These are phyloP conservation scores for Drosophila pandora DNA, from an alignment of 1,140 invertebrate species.

Conservation along the genomic window DNA sequence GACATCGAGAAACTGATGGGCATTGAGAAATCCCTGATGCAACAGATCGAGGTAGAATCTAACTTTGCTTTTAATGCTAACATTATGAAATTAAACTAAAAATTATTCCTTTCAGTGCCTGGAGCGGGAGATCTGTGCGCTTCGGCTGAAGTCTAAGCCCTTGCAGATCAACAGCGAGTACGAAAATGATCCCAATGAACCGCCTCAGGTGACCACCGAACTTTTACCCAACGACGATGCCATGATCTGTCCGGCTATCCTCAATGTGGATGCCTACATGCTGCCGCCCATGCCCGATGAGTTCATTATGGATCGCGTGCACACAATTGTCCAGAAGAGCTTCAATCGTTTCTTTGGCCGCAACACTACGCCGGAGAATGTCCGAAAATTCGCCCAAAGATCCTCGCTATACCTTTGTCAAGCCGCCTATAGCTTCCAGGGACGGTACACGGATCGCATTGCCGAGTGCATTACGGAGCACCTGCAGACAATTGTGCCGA, in stretches of 20 bases:
- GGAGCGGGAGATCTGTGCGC: conserved; percentile 75
- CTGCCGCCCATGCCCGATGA: conserved; percentile 70
- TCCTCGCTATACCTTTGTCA: conserved; percentile 72
- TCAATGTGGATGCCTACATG: conserved; percentile 64
- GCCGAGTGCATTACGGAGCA: conserved; percentile 72
- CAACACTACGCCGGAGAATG: conserved; percentile 62
- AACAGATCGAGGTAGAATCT: conserved; percentile 81
- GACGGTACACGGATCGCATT: conserved; percentile 69
- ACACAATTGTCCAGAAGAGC: conserved; percentile 70
- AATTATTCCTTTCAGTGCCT: conserved; percentile 44
- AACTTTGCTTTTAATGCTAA: background rate
- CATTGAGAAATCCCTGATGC: conserved; percentile 73
- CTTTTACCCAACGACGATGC: conserved; percentile 36
- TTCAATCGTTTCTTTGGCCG: conserved; percentile 64
- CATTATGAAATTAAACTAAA: background rate
- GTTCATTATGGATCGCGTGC: conserved; percentile 71
- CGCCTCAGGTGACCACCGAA: conserved; percentile 26
- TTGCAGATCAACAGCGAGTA: conserved; percentile 65
- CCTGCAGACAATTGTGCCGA: conserved; percentile 71
- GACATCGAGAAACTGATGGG: conserved; percentile 83
- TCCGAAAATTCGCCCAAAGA: conserved; percentile 63
- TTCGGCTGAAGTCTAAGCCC: conserved; percentile 77
- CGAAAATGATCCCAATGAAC: conserved; percentile 16
- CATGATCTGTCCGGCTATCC: conserved; percentile 54
- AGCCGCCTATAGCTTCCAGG: conserved; percentile 73